phyloP scores from a whole-genome alignment of 1,140 invertebrate genomes.

The Drosophila jambulina region DNA sequence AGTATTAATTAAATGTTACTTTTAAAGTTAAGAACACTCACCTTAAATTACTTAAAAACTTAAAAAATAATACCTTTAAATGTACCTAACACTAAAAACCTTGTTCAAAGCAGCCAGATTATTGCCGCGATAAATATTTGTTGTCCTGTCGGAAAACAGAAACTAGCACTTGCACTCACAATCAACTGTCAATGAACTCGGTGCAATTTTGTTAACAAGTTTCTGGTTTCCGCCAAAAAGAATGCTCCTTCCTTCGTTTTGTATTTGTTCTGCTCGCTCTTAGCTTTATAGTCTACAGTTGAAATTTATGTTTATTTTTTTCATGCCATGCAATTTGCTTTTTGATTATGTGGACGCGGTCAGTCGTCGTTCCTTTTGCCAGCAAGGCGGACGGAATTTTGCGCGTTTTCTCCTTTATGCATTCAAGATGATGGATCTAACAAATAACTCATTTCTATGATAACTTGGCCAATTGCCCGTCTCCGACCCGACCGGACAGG shows the following conservation, averaged over 20 bases:
- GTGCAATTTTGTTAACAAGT: conserved; percentile 54
- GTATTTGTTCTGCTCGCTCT: conserved; percentile 27
- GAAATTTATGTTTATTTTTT: conserved; percentile 62
- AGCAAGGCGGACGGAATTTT: conserved; percentile 13
- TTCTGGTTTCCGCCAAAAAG: conserved; percentile 39
- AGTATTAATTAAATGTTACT: neutral
- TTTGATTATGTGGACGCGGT: conserved; percentile 55
- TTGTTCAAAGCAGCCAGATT: neutral
- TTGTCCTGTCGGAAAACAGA: neutral
- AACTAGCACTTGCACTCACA: conserved; percentile 37
- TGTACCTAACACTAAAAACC: neutral
- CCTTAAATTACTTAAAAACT: neutral
- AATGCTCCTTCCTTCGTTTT: conserved; percentile 25
- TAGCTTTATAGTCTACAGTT: conserved; percentile 41
- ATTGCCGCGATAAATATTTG: neutral
- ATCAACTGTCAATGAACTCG: conserved; percentile 64
- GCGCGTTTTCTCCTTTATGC: conserved; percentile 47
- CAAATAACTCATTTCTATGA: conserved; percentile 71
- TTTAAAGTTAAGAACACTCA: neutral
- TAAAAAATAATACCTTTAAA: neutral
- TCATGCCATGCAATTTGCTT: conserved; percentile 54
- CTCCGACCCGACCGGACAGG: neutral
- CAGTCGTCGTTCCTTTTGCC: conserved; percentile 25
- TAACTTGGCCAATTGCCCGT: conserved; percentile 62
- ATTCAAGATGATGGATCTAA: conserved; percentile 58